Evolutionary conservation across 2,888 invertebrate genomes (phyloP), one percentile per base, ranked within the genome.

Genomic region (Ichneumoninae sp.): DNA sequence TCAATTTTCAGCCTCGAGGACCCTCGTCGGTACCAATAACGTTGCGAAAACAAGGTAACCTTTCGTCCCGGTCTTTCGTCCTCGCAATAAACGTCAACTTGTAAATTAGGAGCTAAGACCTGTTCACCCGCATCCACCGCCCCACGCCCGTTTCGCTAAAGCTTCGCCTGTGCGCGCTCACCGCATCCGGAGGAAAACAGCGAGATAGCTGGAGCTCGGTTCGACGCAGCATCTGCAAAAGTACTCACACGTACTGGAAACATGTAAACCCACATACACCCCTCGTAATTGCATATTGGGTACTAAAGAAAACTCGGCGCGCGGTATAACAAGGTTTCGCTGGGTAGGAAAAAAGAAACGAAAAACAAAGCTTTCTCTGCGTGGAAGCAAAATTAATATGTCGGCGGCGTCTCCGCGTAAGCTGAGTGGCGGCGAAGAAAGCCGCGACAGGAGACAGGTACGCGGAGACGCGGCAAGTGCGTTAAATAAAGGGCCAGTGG

Each of bases 281-380:
- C 47, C 57, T 68, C 78, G 81, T 85, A 81, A 81, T 78, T 85
- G 84, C 84, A 85, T 81, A 85, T 85, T 85, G 84, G 81, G 78
- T 84, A 81, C 81, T 81, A 81, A 75, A 85, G 84, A 85, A 85
- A 85, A 85, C 81, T 81, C 69, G 75, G 78, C 70, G 74, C 69
- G 30, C 26, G 22, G 52, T 76, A 66, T 66, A 50, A 76, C 54
- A 76, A n/a, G 66, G n/a, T 66, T 66, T 44, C n/a, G 3, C 6
- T 19, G 36, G 52, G 50, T 36, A 52, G 71, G 50, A 70, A 60
- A 44, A 44, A 78, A 70, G 50, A 78, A 60, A 33, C 44, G 44
- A 47, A 47, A 13, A 13, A 47, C 44, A 47, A 4, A 47, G 13
- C 44, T 47, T 3, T 0, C 10, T 13, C 16, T 16, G 16, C 16